Evolutionary conservation across 2,888 invertebrate genomes (phyloP), one percentile per base, ranked within the genome.

Genomic region (Macaria notata): DNA sequence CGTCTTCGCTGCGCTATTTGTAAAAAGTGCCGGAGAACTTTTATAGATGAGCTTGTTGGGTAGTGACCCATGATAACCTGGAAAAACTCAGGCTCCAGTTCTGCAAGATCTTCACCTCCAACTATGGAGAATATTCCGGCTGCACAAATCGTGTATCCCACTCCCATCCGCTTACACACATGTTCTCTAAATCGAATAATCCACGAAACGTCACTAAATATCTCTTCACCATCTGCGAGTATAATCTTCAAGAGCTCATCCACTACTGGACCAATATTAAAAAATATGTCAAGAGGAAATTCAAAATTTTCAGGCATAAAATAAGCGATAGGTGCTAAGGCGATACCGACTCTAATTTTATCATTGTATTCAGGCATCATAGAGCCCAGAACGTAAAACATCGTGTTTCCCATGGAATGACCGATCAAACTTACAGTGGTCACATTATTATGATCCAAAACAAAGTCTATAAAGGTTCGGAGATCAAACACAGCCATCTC

Each of bases 401-500:
- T 68, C 0, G 93, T 92, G 0, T 92, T 92, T 4, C 95, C 96
- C 69, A 89, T 88, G 0, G 95, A 95, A 75, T 95, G 95, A 0
- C 95, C 96, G 3, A 94, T 79, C 67, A 94, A 94, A 63, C 92
- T 92, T 0, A 96, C 56, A 44, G 91, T 79, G 3, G 83, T 63
- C 46, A 88, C 83, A 0, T 86, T 83, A 0, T 94, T 94, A 6
- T 63, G 54, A 0, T 63, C 39, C 2, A 83, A 58, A 43, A 82
- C 62, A 46, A 65, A 78, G 56, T 83, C 80, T 0, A 80, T 92
- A 75, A 92, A 93, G 0, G 94, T 93, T 3, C 96, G 94, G 0
- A 96, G 65, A 75, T 96, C 96, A 69, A 92, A 92, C 9, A 79
- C 68, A 0, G 94, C 95, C 76, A 94, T 93, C 75, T 96, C 94